Evolutionary conservation across 2,797 vertebrate genomes (phyloP).

Genomic region (Calcarius lapponicus): DNA sequence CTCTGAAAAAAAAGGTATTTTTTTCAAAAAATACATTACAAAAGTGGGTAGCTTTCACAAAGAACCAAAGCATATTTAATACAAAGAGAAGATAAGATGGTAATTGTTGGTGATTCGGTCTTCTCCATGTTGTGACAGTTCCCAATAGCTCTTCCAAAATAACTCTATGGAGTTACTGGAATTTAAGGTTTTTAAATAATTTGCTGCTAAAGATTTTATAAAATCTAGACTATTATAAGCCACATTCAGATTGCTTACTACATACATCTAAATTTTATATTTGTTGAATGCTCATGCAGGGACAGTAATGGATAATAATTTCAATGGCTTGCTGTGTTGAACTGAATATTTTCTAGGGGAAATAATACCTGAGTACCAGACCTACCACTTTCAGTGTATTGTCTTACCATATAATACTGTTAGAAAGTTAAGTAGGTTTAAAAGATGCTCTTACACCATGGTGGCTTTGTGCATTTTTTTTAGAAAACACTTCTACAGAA

Average conservation of each 20-base stretch:
- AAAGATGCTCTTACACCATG: background rate
- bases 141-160: background rate
- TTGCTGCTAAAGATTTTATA: background rate
- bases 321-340: background rate
- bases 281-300: background rate
- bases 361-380: background rate
- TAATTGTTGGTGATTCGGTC: background rate
- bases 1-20: accelerated
- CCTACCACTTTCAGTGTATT: background rate
- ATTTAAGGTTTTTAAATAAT: background rate
- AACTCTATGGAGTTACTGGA: background rate
- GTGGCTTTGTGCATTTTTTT: background rate
- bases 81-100: background rate
- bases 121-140: background rate
- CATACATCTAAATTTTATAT: background rate
- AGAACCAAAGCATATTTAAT: background rate
- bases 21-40: background rate
- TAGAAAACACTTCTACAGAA: background rate
- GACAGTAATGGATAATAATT: background rate
- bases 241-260: background rate
- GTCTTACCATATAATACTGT: background rate
- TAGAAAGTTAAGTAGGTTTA: background rate
- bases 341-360: background rate
- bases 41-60: background rate
- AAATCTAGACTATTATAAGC: background rate